Percentiles rank a stretch among this genome's conserved stretches.
These are phyloP conservation scores for Lytechinus variegatus DNA, from an alignment of 35 echinoderm and acorn worm genomes.

Conservation along the genomic window DNA sequence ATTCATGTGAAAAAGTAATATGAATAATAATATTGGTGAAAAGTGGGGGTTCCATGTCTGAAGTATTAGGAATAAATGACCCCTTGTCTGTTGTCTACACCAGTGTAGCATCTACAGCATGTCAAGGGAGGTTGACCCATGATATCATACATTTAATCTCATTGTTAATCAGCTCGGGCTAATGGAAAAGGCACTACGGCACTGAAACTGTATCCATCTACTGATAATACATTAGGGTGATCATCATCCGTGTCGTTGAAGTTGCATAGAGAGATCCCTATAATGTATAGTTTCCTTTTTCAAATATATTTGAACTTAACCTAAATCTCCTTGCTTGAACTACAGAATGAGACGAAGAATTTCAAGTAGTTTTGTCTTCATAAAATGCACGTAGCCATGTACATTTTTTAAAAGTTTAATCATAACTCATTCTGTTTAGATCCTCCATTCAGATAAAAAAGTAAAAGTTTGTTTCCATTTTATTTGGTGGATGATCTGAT, in stretches of 20 bases:
- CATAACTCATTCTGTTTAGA: too few relatives aligned
- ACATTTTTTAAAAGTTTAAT: too few relatives aligned
- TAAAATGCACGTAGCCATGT: too few relatives aligned
- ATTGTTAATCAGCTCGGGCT: slow-evolving; percentile 7
- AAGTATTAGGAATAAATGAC: not conserved
- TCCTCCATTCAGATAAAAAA: too few relatives aligned
- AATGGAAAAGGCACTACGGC: slow-evolving; percentile 25
- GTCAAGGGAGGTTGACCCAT: not conserved
- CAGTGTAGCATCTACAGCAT: not conserved
- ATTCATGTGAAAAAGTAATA: too few relatives aligned
- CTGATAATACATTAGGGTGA: slow-evolving; percentile 19
- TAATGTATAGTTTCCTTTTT: not conserved
- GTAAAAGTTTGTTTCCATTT: too few relatives aligned
- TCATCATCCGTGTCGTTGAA: not conserved
- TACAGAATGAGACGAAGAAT: not conserved
- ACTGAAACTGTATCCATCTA: slow-evolving; percentile 18
- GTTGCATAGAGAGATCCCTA: not conserved
- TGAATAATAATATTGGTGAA: not conserved
- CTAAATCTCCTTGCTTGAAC: not conserved
- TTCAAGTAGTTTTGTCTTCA: not conserved
- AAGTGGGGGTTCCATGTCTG: not conserved
- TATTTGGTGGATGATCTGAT: too few relatives aligned
- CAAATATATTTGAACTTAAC: not conserved
- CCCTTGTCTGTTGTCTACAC: not conserved
- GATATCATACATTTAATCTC: slow-evolving; percentile 22